Base-by-base conservation (phyloP, 1,140 invertebrate genomes). In the Lanistes nyassanus region DNA sequence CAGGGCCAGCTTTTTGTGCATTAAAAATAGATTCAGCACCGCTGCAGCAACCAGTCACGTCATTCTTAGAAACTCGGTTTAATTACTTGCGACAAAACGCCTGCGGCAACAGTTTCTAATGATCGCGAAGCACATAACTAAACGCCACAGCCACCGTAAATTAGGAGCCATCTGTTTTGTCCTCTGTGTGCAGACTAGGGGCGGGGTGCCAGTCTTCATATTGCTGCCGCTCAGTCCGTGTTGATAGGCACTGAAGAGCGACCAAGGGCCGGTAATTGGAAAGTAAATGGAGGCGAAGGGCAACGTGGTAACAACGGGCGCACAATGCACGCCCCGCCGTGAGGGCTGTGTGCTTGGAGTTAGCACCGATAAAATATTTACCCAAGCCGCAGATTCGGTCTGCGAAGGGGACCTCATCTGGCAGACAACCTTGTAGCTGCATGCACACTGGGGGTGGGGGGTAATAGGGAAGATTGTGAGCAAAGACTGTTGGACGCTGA, bases 301-400 rank as follows among this genome's bases (percentile, higher is more conserved):
- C 56, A 11, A 9, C 56, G 29, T 7, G 11, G 56, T 11, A 60
- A 23, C 56, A 31, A 60, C n/a, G n/a, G 29, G 23, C 56, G 56
- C 56, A 60, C 56, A 60, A 60, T 60, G 42, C 9, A 11, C 9
- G 56, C 11, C 56, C 9, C 11, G n/a, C 29, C 56, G 56, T 7
- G 11, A 31, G 13, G n/a, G 7, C 56, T 11, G 56, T 60, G 56
- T 60, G 56, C 56, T 60, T 60, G 23, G 3, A 60, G 56, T 60
- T 60, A 60, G 56, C 56, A 31, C 56, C 56, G 56, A n/a, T 23
- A 60, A 60, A 60, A 60, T 60, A 60, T 60, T 60, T 60, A 60
- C 56, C 56, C 23, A 60, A 26, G n/a, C 56, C 56, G 13, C n/a
- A 26, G 29, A 60, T 26, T 60, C 56, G 56, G 56, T 31, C 56